Percentiles rank a stretch among this genome's conserved stretches.
These are phyloP conservation scores for Drosophila nannoptera DNA, from an alignment of 1,140 invertebrate species.

Conservation along the genomic window DNA sequence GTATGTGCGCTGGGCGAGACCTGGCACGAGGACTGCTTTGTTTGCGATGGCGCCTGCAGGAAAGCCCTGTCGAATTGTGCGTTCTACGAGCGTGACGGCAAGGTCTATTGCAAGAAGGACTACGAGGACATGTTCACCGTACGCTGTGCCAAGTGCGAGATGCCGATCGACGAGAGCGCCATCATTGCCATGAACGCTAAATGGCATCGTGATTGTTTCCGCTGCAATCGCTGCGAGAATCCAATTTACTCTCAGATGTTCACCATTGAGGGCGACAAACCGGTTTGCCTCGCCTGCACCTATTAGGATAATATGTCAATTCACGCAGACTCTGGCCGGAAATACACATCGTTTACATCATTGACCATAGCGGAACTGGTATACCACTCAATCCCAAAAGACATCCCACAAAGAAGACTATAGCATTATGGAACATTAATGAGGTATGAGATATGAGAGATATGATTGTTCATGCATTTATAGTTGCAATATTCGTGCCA, in stretches of 20 bases:
- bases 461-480: slow-evolving; percentile 36
- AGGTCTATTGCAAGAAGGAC: slow-evolving; percentile 86
- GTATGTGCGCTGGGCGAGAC: slow-evolving; percentile 87
- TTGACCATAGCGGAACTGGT: slow-evolving; percentile 1
- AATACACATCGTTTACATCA: too few species aligned
- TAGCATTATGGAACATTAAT: not conserved
- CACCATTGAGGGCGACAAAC: slow-evolving; percentile 82
- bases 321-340: too few species aligned
- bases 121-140: slow-evolving; percentile 89
- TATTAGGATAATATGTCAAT: too few species aligned
- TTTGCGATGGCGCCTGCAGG: slow-evolving; percentile 87
- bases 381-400: not conserved
- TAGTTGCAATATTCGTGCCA: slow-evolving; percentile 30
- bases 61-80: slow-evolving; percentile 84
- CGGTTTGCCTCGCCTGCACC: slow-evolving; percentile 80
- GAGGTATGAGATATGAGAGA: slow-evolving; percentile 21
- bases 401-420: not conserved
- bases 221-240: slow-evolving; percentile 83
- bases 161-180: slow-evolving; percentile 86
- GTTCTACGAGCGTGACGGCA: slow-evolving; percentile 85
- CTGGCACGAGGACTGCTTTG: slow-evolving; percentile 93
- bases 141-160: slow-evolving; percentile 86
- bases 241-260: slow-evolving; percentile 82
- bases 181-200: slow-evolving; percentile 84
- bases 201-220: slow-evolving; percentile 86